Base-by-base conservation (phyloP, 2,113 vertebrate species). In the Bujurquina vittata region DNA sequence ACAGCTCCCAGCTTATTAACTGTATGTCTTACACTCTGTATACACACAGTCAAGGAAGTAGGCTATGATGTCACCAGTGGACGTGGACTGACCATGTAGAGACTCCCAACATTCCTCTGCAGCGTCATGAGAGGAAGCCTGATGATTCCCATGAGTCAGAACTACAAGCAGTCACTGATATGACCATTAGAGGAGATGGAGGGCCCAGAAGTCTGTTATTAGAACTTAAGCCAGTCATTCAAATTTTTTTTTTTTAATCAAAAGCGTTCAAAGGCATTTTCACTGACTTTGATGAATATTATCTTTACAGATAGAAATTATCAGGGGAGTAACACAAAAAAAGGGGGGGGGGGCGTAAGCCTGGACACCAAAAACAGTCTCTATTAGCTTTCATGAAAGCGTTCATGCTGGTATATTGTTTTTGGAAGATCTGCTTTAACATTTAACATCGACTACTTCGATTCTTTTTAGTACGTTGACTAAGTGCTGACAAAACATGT, bases 101-200 rank as follows among this genome's bases (percentile, higher is more conserved):
- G 79, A 88, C 77, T 90, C 80, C 59, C 15, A 40, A 18, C 58
- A 84, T 72, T 89, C 63, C 79, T 46, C 37, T 75, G 17, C 60
- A 57, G 10, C 22, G 4, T 79, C 62, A 11, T n/a, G 29, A 23
- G 29, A 61, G 22, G 69, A 87, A 14, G 62, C 5, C 40, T 60
- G 22, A 85, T 43, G 46, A 74, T 67, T 79, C 57, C 67, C 46
- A 80, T 81, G 85, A 90, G 56, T 90, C 82, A 90, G n/a, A 9
- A 31, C 22, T 29, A 22, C 18, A 58, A 67, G 65, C 37, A 43
- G 75, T 56, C 49, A 20, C 1, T 0, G 58, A 61, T 18, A 62
- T 31, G 46, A 80, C 20, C 15, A 49, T 76, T 20, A 52, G 29
- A 74, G 49, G 56, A 75, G 33, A 15, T 4, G 7, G 46, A 18